Percentiles rank a stretch among this genome's conserved stretches.
These are phyloP conservation scores for Heterocephalus glaber DNA, from an alignment of 2,113 vertebrate species.

Conservation along the genomic window DNA sequence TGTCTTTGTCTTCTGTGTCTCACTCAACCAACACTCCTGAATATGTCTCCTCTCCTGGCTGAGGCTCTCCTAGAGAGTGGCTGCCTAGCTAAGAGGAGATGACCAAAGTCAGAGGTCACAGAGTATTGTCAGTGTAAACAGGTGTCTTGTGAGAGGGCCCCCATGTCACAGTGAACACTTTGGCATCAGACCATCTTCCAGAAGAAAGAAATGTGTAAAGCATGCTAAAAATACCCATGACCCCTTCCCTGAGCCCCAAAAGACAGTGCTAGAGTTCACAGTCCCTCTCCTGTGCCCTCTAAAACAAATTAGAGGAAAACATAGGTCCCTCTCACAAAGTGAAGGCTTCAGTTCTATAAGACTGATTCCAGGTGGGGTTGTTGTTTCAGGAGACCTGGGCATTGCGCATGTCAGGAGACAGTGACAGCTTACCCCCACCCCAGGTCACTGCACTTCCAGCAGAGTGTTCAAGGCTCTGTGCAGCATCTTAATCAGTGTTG, in stretches of 20 bases:
- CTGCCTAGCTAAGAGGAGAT: too few relatives aligned
- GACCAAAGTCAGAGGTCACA: neutral
- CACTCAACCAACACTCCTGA: neutral
- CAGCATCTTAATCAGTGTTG: neutral
- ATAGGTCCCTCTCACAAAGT: neutral
- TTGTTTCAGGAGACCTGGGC: neutral
- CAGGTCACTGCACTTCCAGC: too few relatives aligned
- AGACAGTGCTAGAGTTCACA: neutral
- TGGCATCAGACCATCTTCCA: neutral
- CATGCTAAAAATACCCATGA: neutral
- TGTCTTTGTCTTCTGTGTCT: neutral
- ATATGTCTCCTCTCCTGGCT: neutral
- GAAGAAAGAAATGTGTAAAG: neutral
- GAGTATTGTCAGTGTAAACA: neutral
- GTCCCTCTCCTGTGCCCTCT: neutral
- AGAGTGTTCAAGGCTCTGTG: neutral
- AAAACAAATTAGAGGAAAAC: neutral
- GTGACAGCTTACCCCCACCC: neutral
- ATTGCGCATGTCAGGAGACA: neutral
- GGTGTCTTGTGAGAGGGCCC: neutral
- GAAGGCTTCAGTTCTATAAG: neutral
- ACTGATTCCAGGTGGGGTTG: neutral
- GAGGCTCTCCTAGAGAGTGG: neutral
- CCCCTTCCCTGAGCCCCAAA: neutral
- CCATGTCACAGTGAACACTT: neutral